phyloP scores from a whole-genome alignment of 2,113 vertebrate species.

The Nibea albiflora region DNA sequence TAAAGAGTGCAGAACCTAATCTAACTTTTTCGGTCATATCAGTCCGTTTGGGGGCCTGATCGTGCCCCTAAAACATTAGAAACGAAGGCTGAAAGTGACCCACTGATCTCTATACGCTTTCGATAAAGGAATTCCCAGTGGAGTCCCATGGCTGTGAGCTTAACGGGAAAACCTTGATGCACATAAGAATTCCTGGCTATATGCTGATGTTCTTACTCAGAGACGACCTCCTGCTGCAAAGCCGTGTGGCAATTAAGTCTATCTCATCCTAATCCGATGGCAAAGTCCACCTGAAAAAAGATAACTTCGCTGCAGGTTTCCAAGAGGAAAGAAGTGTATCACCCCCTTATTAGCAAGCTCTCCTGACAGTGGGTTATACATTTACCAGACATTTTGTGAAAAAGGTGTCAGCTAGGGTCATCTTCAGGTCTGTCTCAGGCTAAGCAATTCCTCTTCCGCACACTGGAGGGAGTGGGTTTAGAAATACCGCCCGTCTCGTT shows the following conservation, averaged over 20 bases:
- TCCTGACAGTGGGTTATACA: slow-evolving; percentile 16
- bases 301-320: slow-evolving; percentile 34
- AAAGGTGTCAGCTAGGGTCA: slow-evolving; percentile 4
- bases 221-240: slow-evolving; percentile 10
- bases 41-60: not conserved
- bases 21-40: not conserved
- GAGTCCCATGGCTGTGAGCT: not conserved
- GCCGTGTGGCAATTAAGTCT: slow-evolving; percentile 34
- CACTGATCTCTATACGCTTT: not conserved
- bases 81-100: not conserved
- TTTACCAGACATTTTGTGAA: slow-evolving; percentile 4
- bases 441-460: slow-evolving; percentile 4
- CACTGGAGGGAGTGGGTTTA: not conserved
- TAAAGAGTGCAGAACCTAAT: not conserved
- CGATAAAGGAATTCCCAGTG: not conserved
- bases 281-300: slow-evolving; percentile 43
- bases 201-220: slow-evolving; percentile 15
- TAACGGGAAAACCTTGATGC: not conserved
- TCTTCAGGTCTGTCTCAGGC: not conserved
- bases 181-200: slow-evolving; percentile 8
- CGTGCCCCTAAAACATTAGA: not conserved
- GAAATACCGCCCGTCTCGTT: not conserved
- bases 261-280: slow-evolving; percentile 50
- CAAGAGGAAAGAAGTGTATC: not conserved
- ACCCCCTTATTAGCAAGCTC: slow-evolving; percentile 35